A percentile compares a stretch with the other conserved stretches of the same genome.
Conservation (phyloP, 2,113 vertebrate species). For the Polypterus bichir region DNA sequence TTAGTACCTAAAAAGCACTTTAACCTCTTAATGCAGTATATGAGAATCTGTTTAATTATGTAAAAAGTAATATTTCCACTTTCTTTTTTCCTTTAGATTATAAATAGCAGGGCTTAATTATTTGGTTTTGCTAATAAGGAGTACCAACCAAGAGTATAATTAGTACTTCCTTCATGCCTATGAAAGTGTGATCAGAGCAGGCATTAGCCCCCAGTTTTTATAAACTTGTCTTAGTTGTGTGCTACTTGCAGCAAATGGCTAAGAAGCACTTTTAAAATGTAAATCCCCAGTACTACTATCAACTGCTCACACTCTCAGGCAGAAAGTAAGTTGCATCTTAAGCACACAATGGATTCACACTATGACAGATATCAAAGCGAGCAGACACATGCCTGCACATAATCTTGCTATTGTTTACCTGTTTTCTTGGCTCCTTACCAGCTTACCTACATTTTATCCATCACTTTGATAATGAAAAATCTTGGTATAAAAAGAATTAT, state of each 20-base stretch:
- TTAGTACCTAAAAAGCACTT: too few relatives aligned
- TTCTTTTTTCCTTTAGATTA: too few relatives aligned
- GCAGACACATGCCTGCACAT: slow-evolving; percentile 16
- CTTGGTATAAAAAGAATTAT: not conserved
- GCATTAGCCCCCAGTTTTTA: not conserved
- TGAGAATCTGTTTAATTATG: too few relatives aligned
- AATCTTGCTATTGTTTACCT: slow-evolving; percentile 25
- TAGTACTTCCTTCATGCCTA: not conserved
- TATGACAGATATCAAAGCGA: slow-evolving; percentile 11
- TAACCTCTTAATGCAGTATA: too few relatives aligned
- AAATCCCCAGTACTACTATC: slow-evolving; percentile 25
- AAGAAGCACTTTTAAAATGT: slow-evolving; percentile 26
- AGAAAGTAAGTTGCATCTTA: slow-evolving; percentile 6
- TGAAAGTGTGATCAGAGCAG: not conserved
- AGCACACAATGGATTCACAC: slow-evolving; percentile 15
- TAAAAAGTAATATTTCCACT: too few relatives aligned
- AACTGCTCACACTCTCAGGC: slow-evolving; percentile 15
- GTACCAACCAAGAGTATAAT: not conserved
- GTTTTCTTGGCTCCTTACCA: slow-evolving; percentile 9
- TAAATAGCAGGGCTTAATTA: too few relatives aligned
- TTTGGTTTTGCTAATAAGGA: not conserved
- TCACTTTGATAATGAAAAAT: slow-evolving; percentile 11
- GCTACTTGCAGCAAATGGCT: slow-evolving; percentile 20
- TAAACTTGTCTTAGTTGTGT: slow-evolving; percentile 5
- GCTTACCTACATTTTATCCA: slow-evolving; percentile 16